phyloP scores from a whole-genome alignment of 1,140 invertebrate genomes.

The Lethrus apterus region DNA sequence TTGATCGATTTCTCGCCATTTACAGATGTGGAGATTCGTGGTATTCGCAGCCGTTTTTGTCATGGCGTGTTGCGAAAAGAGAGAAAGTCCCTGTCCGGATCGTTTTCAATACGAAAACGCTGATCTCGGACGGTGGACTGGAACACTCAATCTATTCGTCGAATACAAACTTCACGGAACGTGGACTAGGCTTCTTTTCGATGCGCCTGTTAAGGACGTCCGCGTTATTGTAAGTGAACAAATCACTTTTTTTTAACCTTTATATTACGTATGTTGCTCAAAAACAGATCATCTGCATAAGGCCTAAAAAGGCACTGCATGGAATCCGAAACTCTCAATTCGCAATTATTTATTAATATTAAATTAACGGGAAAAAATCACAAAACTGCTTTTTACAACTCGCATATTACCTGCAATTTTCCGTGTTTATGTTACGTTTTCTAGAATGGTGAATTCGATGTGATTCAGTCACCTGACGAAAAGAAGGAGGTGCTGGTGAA shows the following conservation, averaged over 20 bases:
- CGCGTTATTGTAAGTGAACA: neutral
- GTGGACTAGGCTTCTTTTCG: conserved; percentile 10
- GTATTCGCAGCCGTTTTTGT: neutral
- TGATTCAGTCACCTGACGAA: neutral
- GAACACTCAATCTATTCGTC: neutral
- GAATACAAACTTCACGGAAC: conserved; percentile 10
- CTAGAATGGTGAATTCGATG: neutral
- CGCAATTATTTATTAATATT: neutral
- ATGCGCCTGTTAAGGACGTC: neutral
- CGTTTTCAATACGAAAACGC: conserved; percentile 4
- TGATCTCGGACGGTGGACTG: conserved; percentile 1
- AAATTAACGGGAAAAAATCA: neutral
- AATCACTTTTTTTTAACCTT: neutral
- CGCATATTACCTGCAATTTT: neutral
- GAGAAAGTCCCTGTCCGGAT: neutral
- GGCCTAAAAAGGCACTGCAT: too few species aligned
- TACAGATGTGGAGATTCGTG: conserved; percentile 1
- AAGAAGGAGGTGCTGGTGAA: conserved; percentile 16
- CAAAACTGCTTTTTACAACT: neutral
- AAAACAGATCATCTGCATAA: too few species aligned
- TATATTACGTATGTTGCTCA: too few species aligned
- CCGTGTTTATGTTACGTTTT: neutral
- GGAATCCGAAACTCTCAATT: neutral
- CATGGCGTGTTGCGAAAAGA: neutral
- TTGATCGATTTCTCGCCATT: neutral